phyloP scores from a whole-genome alignment of 1,140 invertebrate genomes.

The Aricia agestis region DNA sequence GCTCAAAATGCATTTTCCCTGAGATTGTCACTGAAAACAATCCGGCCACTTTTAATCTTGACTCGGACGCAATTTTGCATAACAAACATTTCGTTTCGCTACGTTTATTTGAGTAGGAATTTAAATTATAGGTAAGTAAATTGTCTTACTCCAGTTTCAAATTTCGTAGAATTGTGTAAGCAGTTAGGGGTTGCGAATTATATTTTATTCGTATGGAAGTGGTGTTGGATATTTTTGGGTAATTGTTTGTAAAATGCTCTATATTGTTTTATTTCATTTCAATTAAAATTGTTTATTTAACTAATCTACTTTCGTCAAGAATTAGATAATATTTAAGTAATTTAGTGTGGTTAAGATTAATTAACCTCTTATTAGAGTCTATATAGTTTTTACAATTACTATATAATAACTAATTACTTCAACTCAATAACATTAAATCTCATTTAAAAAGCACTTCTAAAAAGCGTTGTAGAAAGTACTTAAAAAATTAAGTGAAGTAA shows the following conservation, averaged over 20 bases:
- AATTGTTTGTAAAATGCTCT: no score
- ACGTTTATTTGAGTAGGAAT: conserved; percentile 12
- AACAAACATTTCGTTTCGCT: conserved; percentile 14
- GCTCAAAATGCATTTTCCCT: conserved; percentile 61
- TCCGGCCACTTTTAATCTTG: conserved; percentile 49
- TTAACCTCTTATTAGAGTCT: no score
- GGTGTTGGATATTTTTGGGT: no score
- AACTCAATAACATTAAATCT: neutral
- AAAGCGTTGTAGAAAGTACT: neutral
- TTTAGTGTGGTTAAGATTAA: no score
- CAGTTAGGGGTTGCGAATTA: neutral
- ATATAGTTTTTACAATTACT: no score
- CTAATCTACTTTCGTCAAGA: no score
- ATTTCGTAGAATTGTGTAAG: neutral
- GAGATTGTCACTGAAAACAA: conserved; percentile 56
- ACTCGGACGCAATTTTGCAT: conserved; percentile 26
- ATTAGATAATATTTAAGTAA: no score
- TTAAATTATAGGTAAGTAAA: conserved; percentile 7
- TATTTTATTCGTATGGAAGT: neutral
- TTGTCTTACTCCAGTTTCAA: neutral
- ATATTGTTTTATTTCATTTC: no score
- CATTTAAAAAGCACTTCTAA: neutral
- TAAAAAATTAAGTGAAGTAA: conserved; percentile 17
- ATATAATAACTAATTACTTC: neutral
- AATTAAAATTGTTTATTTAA: no score